Base-by-base conservation (phyloP, 2,113 vertebrate genomes). In the Rhinolophus ferrumequinum region DNA sequence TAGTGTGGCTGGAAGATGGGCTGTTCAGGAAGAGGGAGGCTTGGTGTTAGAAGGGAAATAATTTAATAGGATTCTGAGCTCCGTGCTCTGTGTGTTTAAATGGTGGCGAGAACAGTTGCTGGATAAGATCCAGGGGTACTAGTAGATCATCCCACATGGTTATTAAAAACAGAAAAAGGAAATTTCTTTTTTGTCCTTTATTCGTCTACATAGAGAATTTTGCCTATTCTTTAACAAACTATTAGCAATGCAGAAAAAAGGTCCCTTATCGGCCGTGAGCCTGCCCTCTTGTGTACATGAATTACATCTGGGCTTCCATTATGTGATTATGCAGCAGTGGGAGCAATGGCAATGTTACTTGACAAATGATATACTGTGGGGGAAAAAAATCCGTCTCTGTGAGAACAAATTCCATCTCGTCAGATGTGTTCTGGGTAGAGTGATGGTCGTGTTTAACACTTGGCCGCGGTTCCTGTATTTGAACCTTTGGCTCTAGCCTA, bases 281-380 rank as follows among this genome's bases (percentile, higher is more conserved):
- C 76, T 54, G 81, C 64, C 93, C 77, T 97, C 87, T 88, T 86
- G 93, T 94, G 93, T 91, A 56, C 73, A 4, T 79, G 97, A 95
- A 76, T 92, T 79, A 38, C 69, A 56, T 94, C 26, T 67, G 86
- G 56, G 12, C 75, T 92, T 97, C 95, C 69, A 52, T 90, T 97
- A 66, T n/a, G 54, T 69, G 47, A 96, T 94, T 93, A 84, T 66
- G 33, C 86, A 85, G 75, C 90, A 88, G 93, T 93, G 81, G 88
- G 94, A 82, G 82, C 95, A 79, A 85, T 75, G 83, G 83, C 81
- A 81, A 0, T 56, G 93, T 80, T 35, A 56, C 72, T 72, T 93
- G 85, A 91, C 64, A 86, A 87, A 75, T 88, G 77, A 91, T 83
- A 21, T 8, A 58, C 56, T 64, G 35, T 6, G 22, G 24, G 10